phyloP scores from a whole-genome alignment of 2,797 vertebrate species.

The Limnodromus scolopaceus region DNA sequence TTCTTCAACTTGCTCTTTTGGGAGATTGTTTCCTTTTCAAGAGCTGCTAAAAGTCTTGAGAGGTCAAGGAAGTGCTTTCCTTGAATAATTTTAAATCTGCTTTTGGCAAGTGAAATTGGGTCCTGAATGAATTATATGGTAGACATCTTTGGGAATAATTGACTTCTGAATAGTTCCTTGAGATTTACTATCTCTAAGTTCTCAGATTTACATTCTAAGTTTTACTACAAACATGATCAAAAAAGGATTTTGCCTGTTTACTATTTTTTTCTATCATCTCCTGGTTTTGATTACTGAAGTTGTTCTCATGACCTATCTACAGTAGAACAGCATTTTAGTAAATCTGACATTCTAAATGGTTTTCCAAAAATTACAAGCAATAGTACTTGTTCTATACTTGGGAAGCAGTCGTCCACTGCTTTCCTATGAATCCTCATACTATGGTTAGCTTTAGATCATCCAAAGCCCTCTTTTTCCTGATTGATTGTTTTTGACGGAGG shows the following conservation, averaged over 20 bases:
- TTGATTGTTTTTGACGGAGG: not conserved
- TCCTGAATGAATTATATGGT: not conserved
- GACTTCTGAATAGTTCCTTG: not conserved
- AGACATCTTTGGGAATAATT: not conserved
- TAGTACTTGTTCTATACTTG: not conserved
- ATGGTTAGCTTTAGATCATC: not conserved
- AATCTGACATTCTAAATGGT: not conserved
- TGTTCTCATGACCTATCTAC: not conserved
- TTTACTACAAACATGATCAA: not conserved
- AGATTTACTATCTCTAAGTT: not conserved
- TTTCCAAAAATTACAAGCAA: not conserved
- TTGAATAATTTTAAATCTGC: not conserved
- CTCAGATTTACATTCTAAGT: not conserved
- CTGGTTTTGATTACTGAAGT: not conserved
- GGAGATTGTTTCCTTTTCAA: not conserved
- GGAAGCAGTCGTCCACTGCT: not conserved
- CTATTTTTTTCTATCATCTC: not conserved
- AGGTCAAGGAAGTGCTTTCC: not conserved
- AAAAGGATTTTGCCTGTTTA: not conserved
- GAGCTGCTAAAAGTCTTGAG: not conserved
- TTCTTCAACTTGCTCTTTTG: not conserved
- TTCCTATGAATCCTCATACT: not conserved
- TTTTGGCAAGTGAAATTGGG: slow-evolving; percentile 5
- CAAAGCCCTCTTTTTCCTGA: not conserved
- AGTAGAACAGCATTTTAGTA: not conserved